phyloP scores from a whole-genome alignment of 2,797 vertebrate genomes.

The Discoglossus pictus region DNA sequence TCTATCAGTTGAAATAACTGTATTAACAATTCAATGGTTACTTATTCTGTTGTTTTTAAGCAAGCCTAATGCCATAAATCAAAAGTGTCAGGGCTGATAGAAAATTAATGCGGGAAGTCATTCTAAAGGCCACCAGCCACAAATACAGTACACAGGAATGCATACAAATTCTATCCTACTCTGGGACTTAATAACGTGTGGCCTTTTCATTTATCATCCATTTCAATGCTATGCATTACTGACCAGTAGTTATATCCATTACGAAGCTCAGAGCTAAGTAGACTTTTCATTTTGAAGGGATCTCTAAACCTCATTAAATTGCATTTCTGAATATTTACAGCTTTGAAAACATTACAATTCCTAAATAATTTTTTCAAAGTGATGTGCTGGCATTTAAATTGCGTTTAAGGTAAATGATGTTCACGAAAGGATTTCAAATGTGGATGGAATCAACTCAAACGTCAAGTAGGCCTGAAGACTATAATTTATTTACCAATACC shows the following conservation, averaged over 20 bases:
- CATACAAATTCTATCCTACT: slow-evolving; percentile 57
- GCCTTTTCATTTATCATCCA: slow-evolving; percentile 28
- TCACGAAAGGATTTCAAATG: too few relatives aligned
- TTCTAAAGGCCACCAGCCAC: slow-evolving; percentile 64
- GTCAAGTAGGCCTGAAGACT: too few relatives aligned
- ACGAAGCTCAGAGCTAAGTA: too few relatives aligned
- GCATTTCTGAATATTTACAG: too few relatives aligned
- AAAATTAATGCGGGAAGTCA: slow-evolving; percentile 67
- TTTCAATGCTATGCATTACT: slow-evolving; percentile 14
- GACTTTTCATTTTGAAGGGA: slow-evolving; percentile 2
- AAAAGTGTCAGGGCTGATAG: slow-evolving; percentile 62
- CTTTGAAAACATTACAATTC: too few relatives aligned
- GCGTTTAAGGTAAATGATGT: too few relatives aligned
- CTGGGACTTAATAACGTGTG: slow-evolving; percentile 15
- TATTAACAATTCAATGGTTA: slow-evolving; percentile 58
- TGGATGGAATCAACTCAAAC: too few relatives aligned
- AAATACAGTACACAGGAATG: slow-evolving; percentile 15
- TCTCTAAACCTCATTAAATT: too few relatives aligned
- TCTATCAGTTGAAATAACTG: slow-evolving; percentile 53
- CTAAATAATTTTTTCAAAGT: too few relatives aligned
- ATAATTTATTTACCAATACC: too few relatives aligned
- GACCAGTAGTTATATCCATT: not conserved
- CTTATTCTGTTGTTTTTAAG: slow-evolving; percentile 64
- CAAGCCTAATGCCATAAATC: slow-evolving; percentile 62
- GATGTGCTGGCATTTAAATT: too few relatives aligned